Evolutionary conservation across 2,113 vertebrate genomes (phyloP), one percentile per base, ranked within the genome.

Genomic region (Onychostoma macrolepis): DNA sequence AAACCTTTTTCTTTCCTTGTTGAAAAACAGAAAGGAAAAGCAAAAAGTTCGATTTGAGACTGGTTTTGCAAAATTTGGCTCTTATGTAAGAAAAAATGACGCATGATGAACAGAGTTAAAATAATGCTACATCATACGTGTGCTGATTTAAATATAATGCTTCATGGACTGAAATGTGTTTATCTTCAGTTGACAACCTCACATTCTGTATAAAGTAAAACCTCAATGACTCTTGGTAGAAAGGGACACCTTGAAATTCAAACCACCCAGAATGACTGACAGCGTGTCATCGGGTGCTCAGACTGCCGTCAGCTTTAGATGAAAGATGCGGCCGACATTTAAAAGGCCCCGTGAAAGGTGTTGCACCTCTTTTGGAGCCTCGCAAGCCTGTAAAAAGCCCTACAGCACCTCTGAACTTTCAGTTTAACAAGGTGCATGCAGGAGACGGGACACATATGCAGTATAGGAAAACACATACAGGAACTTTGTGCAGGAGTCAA

Each of bases 261-360:
- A 4, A 26, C 45, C 21, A 72, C 19, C 65, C 30, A 50, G 82
- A 84, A 72, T 84, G 82, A 72, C 65, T 72, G 82, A 19, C 82
- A 72, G 75, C 4, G 67, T 8, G 67, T 41, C 45, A 41, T 63
- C 1, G 21, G 24, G 56, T n/a, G 78, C 50, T 80, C 11, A 36
- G 28, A 56, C 28, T 36, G 48, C 28, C 13, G 17, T 56, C 48
- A 79, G 48, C 50, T 28, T 9, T 24, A 26, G 78, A 80, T 80
- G 78, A 63, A 63, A 61, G 17, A 28, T 12, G 2, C 13, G 1
- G 0, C 15, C 24, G 6, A 24, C 67, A 84, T 71, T 83, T 71
- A 71, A 83, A 71, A 83, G 26, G 41, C 81, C 15, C 63, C 17
- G 7, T 33, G 65, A 83, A 36, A 71, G 41, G 28, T 24, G 28